Conservation (phyloP, 2,113 vertebrate genomes). For the Channa maculata region DNA sequence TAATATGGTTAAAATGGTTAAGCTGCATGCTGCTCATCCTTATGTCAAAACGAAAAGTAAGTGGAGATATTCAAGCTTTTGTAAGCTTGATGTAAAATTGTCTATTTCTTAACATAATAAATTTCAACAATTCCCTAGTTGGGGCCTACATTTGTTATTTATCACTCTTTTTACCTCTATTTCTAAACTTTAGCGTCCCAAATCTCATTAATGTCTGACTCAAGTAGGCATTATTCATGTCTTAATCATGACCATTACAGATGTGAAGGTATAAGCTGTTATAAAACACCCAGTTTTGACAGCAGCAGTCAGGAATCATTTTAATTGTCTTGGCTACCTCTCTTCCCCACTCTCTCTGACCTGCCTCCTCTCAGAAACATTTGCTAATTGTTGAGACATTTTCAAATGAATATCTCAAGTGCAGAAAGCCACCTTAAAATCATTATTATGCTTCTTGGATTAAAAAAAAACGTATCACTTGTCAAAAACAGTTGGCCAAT, state of each 20-base stretch:
- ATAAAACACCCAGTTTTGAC: constrained; percentile 31
- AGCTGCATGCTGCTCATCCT: too few species aligned
- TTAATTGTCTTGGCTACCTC: constrained; percentile 23
- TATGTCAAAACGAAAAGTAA: too few species aligned
- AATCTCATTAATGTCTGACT: constrained; percentile 9
- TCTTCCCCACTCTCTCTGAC: constrained; percentile 2
- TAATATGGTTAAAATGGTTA: too few species aligned
- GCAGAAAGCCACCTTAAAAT: neutral
- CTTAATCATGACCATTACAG: neutral
- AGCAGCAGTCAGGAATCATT: constrained; percentile 40
- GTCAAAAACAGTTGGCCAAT: constrained; percentile 24
- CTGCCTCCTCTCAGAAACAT: neutral
- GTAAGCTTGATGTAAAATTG: too few species aligned
- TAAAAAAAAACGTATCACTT: constrained; percentile 12
- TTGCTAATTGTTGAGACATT: constrained; percentile 7
- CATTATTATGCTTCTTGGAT: constrained; percentile 8
- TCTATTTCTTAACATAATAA: too few species aligned
- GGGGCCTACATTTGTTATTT: neutral
- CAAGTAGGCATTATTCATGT: neutral
- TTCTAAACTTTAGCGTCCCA: neutral
- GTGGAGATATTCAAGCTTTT: too few species aligned
- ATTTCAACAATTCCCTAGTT: too few species aligned
- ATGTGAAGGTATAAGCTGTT: constrained; percentile 10
- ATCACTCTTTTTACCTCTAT: neutral
- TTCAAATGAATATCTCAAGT: constrained; percentile 5